Percentiles rank a stretch among this genome's conserved stretches.
Evolutionary conservation across 1,140 invertebrate species (phyloP).

Genomic region (Zaprionus camerounensis): DNA sequence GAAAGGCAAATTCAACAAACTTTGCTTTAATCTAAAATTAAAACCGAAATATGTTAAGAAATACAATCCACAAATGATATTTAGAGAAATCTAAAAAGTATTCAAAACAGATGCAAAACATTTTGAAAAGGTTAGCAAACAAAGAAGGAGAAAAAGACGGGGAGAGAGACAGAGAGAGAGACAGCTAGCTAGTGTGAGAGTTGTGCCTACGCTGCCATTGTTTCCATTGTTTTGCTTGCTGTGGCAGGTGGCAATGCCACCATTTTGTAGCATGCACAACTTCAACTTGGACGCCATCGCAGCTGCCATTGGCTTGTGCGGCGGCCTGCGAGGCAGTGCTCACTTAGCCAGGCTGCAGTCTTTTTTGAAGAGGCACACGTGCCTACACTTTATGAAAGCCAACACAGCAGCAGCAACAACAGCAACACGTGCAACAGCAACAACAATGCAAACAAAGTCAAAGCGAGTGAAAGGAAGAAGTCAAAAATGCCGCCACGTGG

Average conservation of each 20-base stretch:
- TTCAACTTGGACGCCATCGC: not conserved
- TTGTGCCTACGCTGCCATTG: not conserved
- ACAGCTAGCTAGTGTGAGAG: not conserved
- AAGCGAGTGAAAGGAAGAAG: conserved; percentile 62
- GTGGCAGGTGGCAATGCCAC: conserved; percentile 19
- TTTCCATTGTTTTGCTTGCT: conserved; percentile 3
- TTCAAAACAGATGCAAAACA: not conserved
- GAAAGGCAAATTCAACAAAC: too few relatives aligned
- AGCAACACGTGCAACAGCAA: conserved; percentile 10
- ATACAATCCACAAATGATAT: too few relatives aligned
- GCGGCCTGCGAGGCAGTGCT: conserved; percentile 18
- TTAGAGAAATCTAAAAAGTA: not conserved
- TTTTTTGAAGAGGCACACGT: conserved; percentile 64
- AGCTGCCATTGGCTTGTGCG: not conserved
- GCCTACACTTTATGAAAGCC: conserved; percentile 56
- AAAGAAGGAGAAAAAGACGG: not conserved
- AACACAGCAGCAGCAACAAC: conserved; percentile 21
- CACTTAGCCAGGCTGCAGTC: conserved; percentile 29
- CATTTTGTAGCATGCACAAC: not conserved
- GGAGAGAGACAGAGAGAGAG: not conserved
- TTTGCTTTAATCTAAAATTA: too few relatives aligned
- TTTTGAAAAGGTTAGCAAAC: not conserved
- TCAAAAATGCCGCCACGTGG: conserved; percentile 72
- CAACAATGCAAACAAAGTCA: conserved; percentile 44
- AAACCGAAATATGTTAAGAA: not conserved